Evolutionary conservation across 1,140 invertebrate genomes (phyloP), one percentile per base, ranked within the genome.

Genomic region (Apocrypta bakeri): DNA sequence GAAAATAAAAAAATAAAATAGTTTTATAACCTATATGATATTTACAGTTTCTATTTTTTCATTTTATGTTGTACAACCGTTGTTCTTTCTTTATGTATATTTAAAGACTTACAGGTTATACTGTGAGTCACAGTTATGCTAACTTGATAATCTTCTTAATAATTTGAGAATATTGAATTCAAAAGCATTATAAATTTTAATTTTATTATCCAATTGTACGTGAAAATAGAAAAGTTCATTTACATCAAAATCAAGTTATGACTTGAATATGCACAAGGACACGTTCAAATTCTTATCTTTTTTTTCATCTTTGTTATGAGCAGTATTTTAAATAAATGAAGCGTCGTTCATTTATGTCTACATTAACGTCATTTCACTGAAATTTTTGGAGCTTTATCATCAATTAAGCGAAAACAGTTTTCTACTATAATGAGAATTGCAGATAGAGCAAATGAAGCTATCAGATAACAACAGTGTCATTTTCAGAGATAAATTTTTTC

Each of bases 141-240:
- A n/a, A 17, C 42, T 48, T 11, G 12, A 17, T 12, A 48, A 3
- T 48, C 42, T 48, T 12, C 48, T 56, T n/a, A 56, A 56, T 56
- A 21, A 66, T 33, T 71, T 71, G 4, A 37, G 37, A 71, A 71
- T 71, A 31, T 33, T 37, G 68, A 71, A 71, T 37, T n/a, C 6
- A 17, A 14, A 14, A 37, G 31, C 37, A 21, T 37, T 33, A 12
- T 37, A 31, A 71, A 71, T 71, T 37, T 71, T 71, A 37, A 71
- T 71, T 33, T 11, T 21, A 71, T 71, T 71, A 71, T 71, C 37
- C 7, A 21, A 37, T 71, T 71, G 21, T 71, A 6, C 2, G 31
- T 71, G 27, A 37, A 71, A 71, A 17, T 71, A 71, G 31, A 6
- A 31, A 71, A 71, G 17, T 33, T 0, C 25, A 0, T 66, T 27